Conservation (phyloP, 2,113 vertebrate species). For the Malaclemys terrapin region DNA sequence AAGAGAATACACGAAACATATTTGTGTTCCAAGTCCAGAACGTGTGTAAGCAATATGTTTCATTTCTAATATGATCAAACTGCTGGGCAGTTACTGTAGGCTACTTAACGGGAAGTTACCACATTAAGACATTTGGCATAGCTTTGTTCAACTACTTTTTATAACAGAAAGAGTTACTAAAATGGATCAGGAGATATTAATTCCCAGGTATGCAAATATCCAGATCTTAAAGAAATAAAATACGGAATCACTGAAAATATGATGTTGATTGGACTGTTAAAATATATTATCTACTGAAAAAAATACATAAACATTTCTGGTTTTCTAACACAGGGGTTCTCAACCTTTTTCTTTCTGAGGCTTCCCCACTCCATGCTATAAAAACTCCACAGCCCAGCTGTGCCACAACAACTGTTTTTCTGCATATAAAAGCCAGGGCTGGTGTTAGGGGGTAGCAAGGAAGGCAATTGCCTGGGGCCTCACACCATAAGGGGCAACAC, state of each 20-base stretch:
- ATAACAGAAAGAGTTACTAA: constrained; percentile 3
- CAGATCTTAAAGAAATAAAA: background rate
- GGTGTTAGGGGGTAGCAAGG: too few species aligned
- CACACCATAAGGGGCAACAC: too few species aligned
- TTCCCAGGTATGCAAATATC: background rate
- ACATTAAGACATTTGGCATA: background rate
- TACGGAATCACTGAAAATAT: background rate
- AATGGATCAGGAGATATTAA: background rate
- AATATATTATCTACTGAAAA: background rate
- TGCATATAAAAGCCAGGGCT: too few species aligned
- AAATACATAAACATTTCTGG: background rate
- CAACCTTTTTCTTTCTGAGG: too few species aligned
- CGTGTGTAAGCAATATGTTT: background rate
- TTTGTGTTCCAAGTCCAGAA: background rate
- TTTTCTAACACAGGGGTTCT: background rate
- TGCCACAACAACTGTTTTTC: too few species aligned
- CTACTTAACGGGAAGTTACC: background rate
- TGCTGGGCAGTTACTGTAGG: background rate
- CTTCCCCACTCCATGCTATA: too few species aligned
- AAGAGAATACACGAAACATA: rapidly evolving
- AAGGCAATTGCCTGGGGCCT: too few species aligned
- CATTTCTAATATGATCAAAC: background rate
- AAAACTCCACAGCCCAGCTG: too few species aligned
- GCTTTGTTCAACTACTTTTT: background rate
- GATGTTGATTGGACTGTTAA: background rate